These are phyloP conservation scores for Spea multiplicata DNA, from an alignment of 2,113 vertebrate species.

Conservation along the genomic window DNA sequence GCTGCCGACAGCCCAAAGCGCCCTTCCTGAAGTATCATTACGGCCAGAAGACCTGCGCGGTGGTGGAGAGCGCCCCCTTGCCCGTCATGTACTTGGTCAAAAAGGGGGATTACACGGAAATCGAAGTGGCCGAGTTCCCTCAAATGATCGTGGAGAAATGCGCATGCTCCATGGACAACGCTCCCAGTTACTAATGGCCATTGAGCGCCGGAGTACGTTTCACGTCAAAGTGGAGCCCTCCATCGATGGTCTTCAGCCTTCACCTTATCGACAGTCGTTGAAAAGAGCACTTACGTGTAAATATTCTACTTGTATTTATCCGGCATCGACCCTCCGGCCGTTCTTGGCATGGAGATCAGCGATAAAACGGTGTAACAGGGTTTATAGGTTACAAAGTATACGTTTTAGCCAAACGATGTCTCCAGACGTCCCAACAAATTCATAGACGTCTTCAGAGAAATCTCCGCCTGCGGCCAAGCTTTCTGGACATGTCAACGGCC, in stretches of 20 bases:
- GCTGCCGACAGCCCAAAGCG: constrained; percentile 69
- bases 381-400: too few relatives aligned
- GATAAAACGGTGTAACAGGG: background rate
- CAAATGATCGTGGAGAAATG: constrained; percentile 83
- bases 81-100: constrained; percentile 86
- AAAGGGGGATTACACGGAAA: constrained; percentile 84
- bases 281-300: constrained; percentile 28
- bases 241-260: too few relatives aligned
- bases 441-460: too few relatives aligned
- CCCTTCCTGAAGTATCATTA: constrained; percentile 59
- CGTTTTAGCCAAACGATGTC: too few relatives aligned
- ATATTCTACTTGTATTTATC: constrained; percentile 20
- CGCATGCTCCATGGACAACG: constrained; percentile 71
- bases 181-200: constrained; percentile 66
- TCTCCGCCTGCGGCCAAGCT: too few relatives aligned
- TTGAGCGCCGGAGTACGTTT: background rate
- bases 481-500: too few relatives aligned
- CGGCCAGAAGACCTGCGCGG: constrained; percentile 70
- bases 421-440: too few relatives aligned
- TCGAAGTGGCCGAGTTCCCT: constrained; percentile 85
- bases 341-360: background rate
- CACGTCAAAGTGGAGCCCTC: background rate
- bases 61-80: constrained; percentile 70
- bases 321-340: background rate
- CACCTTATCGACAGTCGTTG: background rate